A percentile compares a stretch with the other conserved stretches of the same genome.
Evolutionary conservation across 2,888 invertebrate genomes (phyloP).

Genomic region (Amblyjoppa fuscipennis): DNA sequence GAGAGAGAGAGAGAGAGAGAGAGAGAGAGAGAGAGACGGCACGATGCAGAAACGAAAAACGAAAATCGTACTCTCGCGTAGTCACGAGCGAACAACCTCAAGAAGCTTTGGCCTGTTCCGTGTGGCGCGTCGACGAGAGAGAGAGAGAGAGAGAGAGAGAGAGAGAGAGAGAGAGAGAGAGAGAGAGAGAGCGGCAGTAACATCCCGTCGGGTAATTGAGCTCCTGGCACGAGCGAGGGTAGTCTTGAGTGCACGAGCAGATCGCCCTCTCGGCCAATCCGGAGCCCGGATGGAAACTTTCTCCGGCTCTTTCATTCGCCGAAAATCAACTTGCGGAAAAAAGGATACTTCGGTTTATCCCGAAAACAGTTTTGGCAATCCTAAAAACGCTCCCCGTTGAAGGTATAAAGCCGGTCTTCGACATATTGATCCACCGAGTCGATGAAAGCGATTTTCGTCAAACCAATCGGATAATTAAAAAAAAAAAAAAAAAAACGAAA

Average conservation of each 20-base stretch:
- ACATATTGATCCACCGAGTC: background rate
- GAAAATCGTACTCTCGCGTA: constrained; percentile 34
- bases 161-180: background rate
- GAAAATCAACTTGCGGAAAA: constrained; percentile 26
- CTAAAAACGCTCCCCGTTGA: background rate
- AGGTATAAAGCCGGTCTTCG: background rate
- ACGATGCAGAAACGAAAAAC: constrained; percentile 14
- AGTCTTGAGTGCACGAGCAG: constrained; percentile 35
- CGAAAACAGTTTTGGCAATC: background rate
- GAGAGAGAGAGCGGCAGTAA: background rate
- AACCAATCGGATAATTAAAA: background rate
- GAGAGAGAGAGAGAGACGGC: background rate
- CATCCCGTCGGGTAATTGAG: constrained; percentile 63
- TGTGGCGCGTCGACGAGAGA: constrained; percentile 35
- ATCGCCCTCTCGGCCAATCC: constrained; percentile 1
- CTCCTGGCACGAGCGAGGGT: constrained; percentile 61
- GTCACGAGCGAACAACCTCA: constrained; percentile 58
- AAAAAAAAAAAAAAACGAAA: background rate
- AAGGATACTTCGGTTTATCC: background rate
- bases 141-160: background rate
- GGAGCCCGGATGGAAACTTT: constrained; percentile 19
- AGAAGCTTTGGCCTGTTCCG: constrained; percentile 37
- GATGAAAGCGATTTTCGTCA: background rate
- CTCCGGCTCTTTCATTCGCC: constrained; percentile 4
- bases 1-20: constrained; percentile 17